These are phyloP conservation scores for Tachina fera DNA, from an alignment of 2,888 invertebrate species.

Conservation along the genomic window DNA sequence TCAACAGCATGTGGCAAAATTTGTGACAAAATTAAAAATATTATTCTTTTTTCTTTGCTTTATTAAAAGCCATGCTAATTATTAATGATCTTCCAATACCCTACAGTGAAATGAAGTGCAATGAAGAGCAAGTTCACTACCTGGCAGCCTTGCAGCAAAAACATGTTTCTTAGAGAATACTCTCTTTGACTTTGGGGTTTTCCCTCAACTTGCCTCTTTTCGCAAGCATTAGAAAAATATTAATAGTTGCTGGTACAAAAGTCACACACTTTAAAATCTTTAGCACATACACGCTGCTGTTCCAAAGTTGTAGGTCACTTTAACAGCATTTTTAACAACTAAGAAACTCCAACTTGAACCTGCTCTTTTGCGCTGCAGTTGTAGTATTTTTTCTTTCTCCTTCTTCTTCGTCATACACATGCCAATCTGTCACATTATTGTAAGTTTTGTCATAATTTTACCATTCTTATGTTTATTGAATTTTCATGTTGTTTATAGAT, in stretches of 20 bases:
- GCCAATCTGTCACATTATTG: conserved; percentile 76
- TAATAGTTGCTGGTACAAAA: neutral
- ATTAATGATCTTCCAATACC: neutral
- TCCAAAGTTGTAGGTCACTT: conserved; percentile 5
- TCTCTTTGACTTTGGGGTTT: too few relatives aligned
- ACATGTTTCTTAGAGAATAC: too few relatives aligned
- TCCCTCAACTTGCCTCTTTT: too few relatives aligned
- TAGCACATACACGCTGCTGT: neutral
- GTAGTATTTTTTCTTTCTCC: neutral
- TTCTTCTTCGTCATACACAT: conserved; percentile 36
- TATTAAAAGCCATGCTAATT: conserved; percentile 1
- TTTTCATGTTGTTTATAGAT: conserved; percentile 76
- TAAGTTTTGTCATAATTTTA: conserved; percentile 80
- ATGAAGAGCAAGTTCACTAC: neutral
- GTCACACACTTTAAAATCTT: neutral
- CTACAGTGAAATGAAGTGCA: neutral
- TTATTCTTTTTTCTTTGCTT: neutral
- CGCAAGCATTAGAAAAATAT: too few relatives aligned
- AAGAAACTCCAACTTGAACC: conserved; percentile 24
- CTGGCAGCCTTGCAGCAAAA: neutral
- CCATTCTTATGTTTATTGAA: conserved; percentile 81
- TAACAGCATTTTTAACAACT: neutral
- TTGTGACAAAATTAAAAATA: conserved; percentile 54
- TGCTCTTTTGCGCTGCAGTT: neutral
- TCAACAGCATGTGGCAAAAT: conserved; percentile 67